Base-by-base conservation (phyloP, 2,113 vertebrate genomes). In the Lamprotornis superbus region DNA sequence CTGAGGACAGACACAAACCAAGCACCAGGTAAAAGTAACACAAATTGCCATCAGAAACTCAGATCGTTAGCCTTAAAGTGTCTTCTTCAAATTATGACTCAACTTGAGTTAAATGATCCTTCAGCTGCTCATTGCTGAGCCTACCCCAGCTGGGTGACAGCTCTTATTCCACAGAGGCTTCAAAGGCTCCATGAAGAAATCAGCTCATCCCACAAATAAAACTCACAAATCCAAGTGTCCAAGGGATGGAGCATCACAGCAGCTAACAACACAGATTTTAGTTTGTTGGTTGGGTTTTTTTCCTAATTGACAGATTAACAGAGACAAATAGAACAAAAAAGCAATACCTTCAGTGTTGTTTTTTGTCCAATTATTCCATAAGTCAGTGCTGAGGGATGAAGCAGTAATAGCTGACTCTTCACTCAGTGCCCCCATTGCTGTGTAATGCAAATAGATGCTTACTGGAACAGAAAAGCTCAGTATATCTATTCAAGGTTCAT, bases 331-430 rank as follows among this genome's bases (percentile, higher is more conserved):
- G 56, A 94, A 92, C n/a, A 85, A n/a, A 61, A 76, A 88, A 81
- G 19, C 53, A 93, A 78, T 98, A 98, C 98, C 98, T 98, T 97
- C 93, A 27, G 97, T 22, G 71, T 84, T 84, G 92, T 95, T 97
- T 92, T 94, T 88, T 73, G 98, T 97, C 97, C 97, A 96, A 55
- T 97, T 97, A 91, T 81, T 97, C 86, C 87, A 21, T 59, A 93
- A 86, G 33, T 86, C 74, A 70, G 86, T 81, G 93, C 88, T 67
- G 60, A 96, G 71, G 18, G 97, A 95, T 15, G 84, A 87, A 42
- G 55, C 28, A 28, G 74, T 80, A 63, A 81, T 1, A 30, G 94
- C 69, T 25, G 95, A 82, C 44, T 98, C 97, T 90, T 97, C 94
- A 14, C 96, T 92, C 87, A 98, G 24, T 13, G 93, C 79, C 37